Evolutionary conservation across 2,888 invertebrate species (phyloP).

Genomic region (Xestia sexstrigata): DNA sequence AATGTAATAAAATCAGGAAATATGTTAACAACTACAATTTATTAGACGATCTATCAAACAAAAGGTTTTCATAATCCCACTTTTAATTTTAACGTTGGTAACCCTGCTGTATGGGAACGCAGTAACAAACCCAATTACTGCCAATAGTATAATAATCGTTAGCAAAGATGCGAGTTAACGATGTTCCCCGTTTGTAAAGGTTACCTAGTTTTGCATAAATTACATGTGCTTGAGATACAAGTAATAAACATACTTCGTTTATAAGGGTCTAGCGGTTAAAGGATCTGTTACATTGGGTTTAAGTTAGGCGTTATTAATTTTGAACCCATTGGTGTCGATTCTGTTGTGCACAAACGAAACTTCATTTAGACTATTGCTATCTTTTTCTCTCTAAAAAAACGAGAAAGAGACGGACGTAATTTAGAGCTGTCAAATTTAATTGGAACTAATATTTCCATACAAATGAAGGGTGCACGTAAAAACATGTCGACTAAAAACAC

Average conservation of each 20-base stretch:
- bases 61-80: background rate
- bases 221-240: slow-evolving; percentile 56
- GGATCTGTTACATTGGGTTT: background rate
- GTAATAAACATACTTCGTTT: slow-evolving; percentile 39
- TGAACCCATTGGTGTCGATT: too few species aligned
- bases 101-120: slow-evolving; percentile 28
- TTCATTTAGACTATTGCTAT: too few species aligned
- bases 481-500: too few species aligned
- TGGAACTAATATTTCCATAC: too few species aligned
- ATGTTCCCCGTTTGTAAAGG: slow-evolving; percentile 67
- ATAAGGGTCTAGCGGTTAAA: slow-evolving; percentile 57
- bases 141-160: slow-evolving; percentile 68
- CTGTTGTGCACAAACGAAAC: too few species aligned
- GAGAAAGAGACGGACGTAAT: too few species aligned
- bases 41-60: background rate
- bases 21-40: background rate
- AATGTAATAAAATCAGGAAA: background rate
- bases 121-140: slow-evolving; percentile 73
- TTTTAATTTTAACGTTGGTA: slow-evolving; percentile 35
- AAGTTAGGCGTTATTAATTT: background rate
- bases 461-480: too few species aligned
- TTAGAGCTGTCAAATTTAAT: too few species aligned
- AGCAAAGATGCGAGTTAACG: slow-evolving; percentile 73
- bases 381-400: too few species aligned
- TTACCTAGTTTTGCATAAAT: slow-evolving; percentile 69